Evolutionary conservation across 2,888 invertebrate species (phyloP).

Genomic region (Ellobium chinense): DNA sequence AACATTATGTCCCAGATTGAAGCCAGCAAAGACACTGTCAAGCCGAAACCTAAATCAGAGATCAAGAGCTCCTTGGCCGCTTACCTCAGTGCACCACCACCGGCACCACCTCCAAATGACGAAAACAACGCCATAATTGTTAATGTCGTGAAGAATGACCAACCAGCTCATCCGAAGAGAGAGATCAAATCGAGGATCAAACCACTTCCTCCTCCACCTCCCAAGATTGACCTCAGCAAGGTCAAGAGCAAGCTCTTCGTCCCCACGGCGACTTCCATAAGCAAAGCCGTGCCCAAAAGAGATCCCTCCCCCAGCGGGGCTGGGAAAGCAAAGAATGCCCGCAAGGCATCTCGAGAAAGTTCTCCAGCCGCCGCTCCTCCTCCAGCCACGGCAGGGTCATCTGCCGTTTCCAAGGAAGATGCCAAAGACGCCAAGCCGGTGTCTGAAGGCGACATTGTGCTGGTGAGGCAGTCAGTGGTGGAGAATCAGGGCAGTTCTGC

Average conservation of each 20-base stretch:
- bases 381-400: no score
- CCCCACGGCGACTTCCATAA: slow-evolving; percentile 49
- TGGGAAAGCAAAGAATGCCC: neutral
- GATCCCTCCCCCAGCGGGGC: slow-evolving; percentile 47
- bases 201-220: slow-evolving; percentile 47
- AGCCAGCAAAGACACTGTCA: slow-evolving; percentile 81
- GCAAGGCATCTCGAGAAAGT: slow-evolving; percentile 15
- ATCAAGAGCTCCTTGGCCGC: slow-evolving; percentile 89
- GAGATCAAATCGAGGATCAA: slow-evolving; percentile 25
- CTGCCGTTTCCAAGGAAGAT: neutral
- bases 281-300: slow-evolving; percentile 30
- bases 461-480: neutral
- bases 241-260: slow-evolving; percentile 69
- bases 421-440: neutral
- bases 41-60: slow-evolving; percentile 84
- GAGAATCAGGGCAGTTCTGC: slow-evolving; percentile 54
- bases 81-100: slow-evolving; percentile 57
- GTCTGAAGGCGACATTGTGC: slow-evolving; percentile 14
- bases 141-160: neutral
- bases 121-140: neutral
- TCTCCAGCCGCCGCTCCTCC: slow-evolving; percentile 15
- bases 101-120: slow-evolving; percentile 6
- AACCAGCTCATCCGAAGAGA: neutral
- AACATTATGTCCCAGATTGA: slow-evolving; percentile 73
- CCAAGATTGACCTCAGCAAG: slow-evolving; percentile 70